Evolutionary conservation across 2,888 invertebrate species (phyloP).

Genomic region (Eristalis tenax): DNA sequence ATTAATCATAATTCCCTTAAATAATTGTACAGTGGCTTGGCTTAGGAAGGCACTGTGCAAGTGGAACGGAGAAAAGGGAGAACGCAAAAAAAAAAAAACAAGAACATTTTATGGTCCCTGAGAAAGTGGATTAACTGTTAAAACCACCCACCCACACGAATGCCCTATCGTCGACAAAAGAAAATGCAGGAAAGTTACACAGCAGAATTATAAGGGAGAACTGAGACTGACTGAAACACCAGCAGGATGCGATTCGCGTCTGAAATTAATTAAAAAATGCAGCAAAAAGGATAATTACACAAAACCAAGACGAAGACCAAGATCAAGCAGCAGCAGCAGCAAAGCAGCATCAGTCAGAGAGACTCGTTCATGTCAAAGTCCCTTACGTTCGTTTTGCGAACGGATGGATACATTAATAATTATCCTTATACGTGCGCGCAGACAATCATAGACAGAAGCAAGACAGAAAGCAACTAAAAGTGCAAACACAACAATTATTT

Average conservation of each 20-base stretch:
- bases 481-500: background rate
- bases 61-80: background rate
- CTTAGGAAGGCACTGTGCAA: background rate
- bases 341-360: background rate
- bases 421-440: constrained; percentile 12
- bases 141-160: constrained; percentile 9
- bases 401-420: background rate
- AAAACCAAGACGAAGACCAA: background rate
- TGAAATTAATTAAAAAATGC: constrained; percentile 60
- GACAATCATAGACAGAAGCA: background rate
- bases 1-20: constrained; percentile 62
- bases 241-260: constrained; percentile 42
- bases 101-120: background rate
- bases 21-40: constrained; percentile 57
- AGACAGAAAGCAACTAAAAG: background rate
- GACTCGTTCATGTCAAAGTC: background rate
- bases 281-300: constrained; percentile 33
- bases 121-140: constrained; percentile 39
- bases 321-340: background rate
- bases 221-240: background rate
- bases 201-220: background rate
- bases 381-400: background rate
- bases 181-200: background rate
- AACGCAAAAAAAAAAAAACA: background rate
- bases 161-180: background rate